phyloP scores from a whole-genome alignment of 2,797 vertebrate genomes.

The Melanotaenia pygmaea region DNA sequence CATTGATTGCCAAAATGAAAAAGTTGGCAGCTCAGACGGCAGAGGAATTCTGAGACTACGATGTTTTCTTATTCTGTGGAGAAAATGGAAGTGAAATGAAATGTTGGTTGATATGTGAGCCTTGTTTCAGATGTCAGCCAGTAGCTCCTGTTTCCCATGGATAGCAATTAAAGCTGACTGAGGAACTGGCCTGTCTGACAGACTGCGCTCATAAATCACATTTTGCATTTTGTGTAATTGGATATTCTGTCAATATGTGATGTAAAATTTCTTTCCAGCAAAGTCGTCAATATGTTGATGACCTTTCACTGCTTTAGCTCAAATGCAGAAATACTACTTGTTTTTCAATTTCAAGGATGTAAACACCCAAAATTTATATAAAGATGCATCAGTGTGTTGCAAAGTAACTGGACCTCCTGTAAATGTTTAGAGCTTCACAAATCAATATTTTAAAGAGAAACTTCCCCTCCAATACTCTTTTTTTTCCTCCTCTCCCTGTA shows the following conservation, averaged over 20 bases:
- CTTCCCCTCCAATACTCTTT: not conserved
- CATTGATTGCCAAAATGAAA: conserved; percentile 18
- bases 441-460: not conserved
- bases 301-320: not conserved
- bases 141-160: conserved; percentile 21
- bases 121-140: conserved; percentile 16
- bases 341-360: not conserved
- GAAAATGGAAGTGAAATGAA: conserved; percentile 17
- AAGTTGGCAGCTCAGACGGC: not conserved
- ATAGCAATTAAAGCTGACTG: conserved; percentile 36
- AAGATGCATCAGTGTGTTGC: not conserved
- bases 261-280: not conserved
- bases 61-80: not conserved
- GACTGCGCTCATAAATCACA: conserved; percentile 31
- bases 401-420: not conserved
- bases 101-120: conserved; percentile 36
- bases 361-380: not conserved
- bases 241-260: not conserved
- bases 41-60: not conserved
- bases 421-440: not conserved
- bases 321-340: not conserved
- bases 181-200: conserved; percentile 17
- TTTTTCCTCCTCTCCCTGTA: not conserved
- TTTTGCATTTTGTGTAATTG: conserved; percentile 1
- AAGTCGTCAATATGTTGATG: conserved; percentile 1